A percentile compares a stretch with the other conserved stretches of the same genome.
Evolutionary conservation across 2,797 vertebrate genomes (phyloP).

Genomic region (Falco berigora): DNA sequence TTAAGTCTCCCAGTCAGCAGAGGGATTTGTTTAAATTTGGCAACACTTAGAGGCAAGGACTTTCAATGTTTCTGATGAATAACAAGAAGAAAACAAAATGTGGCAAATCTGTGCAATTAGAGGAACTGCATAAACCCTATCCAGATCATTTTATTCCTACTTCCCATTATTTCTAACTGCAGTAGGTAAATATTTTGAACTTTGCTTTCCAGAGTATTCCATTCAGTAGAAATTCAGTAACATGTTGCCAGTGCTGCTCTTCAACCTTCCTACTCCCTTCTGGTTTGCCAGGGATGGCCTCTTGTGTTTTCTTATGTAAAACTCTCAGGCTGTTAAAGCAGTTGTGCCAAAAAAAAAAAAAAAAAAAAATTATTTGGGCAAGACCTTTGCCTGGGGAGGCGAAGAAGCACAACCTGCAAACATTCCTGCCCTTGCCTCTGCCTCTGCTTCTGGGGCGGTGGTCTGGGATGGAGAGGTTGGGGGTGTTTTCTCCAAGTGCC

Average conservation of each 20-base stretch:
- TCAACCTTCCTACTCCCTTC: background rate
- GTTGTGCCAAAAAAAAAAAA: background rate
- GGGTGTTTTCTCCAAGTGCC: background rate
- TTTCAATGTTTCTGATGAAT: background rate
- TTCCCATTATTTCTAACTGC: background rate
- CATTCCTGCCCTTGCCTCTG: background rate
- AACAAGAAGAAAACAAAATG: slow-evolving; percentile 20
- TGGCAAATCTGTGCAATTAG: background rate
- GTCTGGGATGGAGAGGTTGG: background rate
- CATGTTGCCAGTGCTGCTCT: background rate
- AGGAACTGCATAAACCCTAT: background rate
- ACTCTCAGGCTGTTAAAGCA: background rate
- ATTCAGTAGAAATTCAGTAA: background rate
- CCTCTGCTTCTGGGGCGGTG: background rate
- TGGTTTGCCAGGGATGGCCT: background rate
- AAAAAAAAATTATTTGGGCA: background rate
- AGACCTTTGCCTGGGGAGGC: background rate
- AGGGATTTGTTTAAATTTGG: slow-evolving; percentile 8
- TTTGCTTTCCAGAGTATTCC: slow-evolving; percentile 1
- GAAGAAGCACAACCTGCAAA: background rate
- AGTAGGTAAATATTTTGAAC: slow-evolving; percentile 36
- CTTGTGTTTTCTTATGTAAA: background rate
- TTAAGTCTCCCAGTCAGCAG: background rate
- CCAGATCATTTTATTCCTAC: background rate
- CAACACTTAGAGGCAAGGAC: background rate